These are phyloP conservation scores for Acipenser ruthenus DNA, from an alignment of 2,797 vertebrate genomes.

Conservation along the genomic window DNA sequence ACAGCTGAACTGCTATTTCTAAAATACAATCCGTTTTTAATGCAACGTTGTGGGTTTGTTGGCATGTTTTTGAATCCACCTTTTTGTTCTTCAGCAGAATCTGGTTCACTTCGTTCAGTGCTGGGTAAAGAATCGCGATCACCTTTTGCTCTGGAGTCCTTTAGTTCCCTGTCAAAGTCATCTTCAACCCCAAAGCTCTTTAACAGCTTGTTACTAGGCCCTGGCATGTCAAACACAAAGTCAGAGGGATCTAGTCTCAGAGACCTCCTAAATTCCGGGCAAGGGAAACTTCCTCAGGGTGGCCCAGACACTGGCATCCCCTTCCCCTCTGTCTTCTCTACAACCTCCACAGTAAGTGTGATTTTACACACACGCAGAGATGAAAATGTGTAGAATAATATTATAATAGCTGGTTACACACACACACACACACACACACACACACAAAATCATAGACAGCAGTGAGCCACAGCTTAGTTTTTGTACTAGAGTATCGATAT, in stretches of 20 bases:
- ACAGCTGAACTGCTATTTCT: too few relatives aligned
- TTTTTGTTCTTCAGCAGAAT: slow-evolving; percentile 53
- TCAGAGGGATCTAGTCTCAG: slow-evolving; percentile 92
- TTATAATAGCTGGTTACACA: too few relatives aligned
- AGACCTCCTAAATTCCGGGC: slow-evolving; percentile 91
- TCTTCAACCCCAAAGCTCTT: slow-evolving; percentile 91
- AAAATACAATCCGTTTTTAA: too few relatives aligned
- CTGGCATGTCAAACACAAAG: slow-evolving; percentile 83
- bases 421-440: too few relatives aligned
- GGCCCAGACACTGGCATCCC: slow-evolving; percentile 80
- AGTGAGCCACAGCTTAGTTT: too few relatives aligned
- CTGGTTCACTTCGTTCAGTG: slow-evolving; percentile 81
- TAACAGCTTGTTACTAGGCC: slow-evolving; percentile 89
- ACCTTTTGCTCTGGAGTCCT: slow-evolving; percentile 85
- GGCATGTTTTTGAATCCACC: too few relatives aligned
- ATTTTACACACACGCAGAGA: neutral
- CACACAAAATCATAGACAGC: too few relatives aligned
- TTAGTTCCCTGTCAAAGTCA: slow-evolving; percentile 71
- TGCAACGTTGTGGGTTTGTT: too few relatives aligned
- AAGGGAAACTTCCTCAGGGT: slow-evolving; percentile 86
- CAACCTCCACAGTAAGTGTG: slow-evolving; percentile 73
- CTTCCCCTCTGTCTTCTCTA: slow-evolving; percentile 89
- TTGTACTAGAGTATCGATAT: too few relatives aligned
- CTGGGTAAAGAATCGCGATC: slow-evolving; percentile 83
- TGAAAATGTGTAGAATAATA: neutral